Base-by-base conservation (phyloP, 2,113 vertebrate genomes). In the Nothoprocta perdicaria region DNA sequence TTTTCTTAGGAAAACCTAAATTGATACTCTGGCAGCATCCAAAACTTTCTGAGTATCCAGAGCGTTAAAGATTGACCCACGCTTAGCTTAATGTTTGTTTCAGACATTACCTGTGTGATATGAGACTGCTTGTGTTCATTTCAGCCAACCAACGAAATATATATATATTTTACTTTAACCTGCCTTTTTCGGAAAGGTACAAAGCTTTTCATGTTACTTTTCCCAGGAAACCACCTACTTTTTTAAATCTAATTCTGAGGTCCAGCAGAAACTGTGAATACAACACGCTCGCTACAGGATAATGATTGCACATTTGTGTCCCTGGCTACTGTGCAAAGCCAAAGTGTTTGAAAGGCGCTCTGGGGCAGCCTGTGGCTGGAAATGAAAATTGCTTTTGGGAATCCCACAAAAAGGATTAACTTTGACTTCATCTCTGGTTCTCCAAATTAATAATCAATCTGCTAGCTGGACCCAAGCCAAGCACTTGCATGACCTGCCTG, bases 351-450 rank as follows among this genome's bases (percentile, higher is more conserved):
- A 91, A 90, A 95, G 76, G 82, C 1, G 5, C 88, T 88, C 78
- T 77, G 91, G 92, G 91, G 84, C 87, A 90, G 93, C 40, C 82
- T 94, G 93, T 93, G 84, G 92, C 87, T 95, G 93, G 93, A 96
- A 95, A 95, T 93, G 92, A 86, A 97, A 96, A 97, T 97, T 93
- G 92, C 95, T 96, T 97, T 95, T 96, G 95, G 95, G 95, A 94
- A 93, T 95, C 93, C 95, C 92, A 86, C 90, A 90, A 94, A 95
- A 96, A 94, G 94, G 94, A 96, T 96, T 95, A 96, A 94, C 95
- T 95, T 95, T 95, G 95, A 89, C 94, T 96, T 90, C 75, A 90
- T 93, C 89, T 96, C 92, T 92, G 90, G 79, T 89, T 93, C 92
- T 96, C 90, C 92, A 96, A 97, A 96, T 96, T 95, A 96, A 96